A percentile compares a stretch with the other conserved stretches of the same genome.
These are phyloP conservation scores for Dasyprocta punctata DNA, from an alignment of 2,113 vertebrate species.

Conservation along the genomic window DNA sequence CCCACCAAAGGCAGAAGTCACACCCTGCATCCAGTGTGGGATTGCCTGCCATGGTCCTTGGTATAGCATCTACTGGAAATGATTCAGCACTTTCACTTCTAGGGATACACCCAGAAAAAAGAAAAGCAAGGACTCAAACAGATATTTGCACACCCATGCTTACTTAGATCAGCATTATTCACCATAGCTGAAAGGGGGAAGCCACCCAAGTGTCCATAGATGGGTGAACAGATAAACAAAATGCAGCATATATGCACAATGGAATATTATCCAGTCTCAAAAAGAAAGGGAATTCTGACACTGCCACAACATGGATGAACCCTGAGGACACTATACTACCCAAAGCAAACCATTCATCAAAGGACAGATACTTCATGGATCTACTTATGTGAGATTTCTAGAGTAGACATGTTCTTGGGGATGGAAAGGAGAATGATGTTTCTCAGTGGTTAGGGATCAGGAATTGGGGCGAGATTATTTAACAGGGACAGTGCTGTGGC, in stretches of 20 bases:
- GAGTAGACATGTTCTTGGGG: background rate
- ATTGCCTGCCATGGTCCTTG: background rate
- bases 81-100: background rate
- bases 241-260: too few relatives aligned
- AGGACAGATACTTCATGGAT: rapidly evolving
- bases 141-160: background rate
- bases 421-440: background rate
- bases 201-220: background rate
- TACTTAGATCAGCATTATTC: background rate
- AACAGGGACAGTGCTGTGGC: background rate
- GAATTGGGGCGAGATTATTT: background rate
- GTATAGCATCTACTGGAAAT: background rate
- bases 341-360: background rate
- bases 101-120: background rate
- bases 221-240: background rate
- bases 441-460: background rate
- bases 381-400: background rate
- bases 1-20: background rate
- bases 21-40: background rate
- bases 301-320: background rate
- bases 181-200: background rate
- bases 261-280: background rate
- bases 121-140: background rate
- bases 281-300: background rate
- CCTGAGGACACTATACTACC: background rate